Base-by-base conservation (phyloP, 2,113 vertebrate species). In the Equus quagga region DNA sequence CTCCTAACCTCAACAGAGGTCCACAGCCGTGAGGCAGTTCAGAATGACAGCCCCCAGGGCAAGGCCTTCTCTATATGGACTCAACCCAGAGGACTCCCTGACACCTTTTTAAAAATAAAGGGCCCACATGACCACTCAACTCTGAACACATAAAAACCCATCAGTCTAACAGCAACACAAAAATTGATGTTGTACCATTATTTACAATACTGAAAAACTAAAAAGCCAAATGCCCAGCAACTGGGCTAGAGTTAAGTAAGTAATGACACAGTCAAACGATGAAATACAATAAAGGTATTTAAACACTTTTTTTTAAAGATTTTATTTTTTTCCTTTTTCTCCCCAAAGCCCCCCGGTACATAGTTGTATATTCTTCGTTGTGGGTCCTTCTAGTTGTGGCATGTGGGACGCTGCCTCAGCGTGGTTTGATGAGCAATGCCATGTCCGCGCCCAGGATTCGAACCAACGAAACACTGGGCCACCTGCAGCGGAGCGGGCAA, bases 71-170 rank as follows among this genome's bases (percentile, higher is more conserved):
- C 89, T 21, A n/a, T 36, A 44, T 8, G 41, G 46, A 41, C 41
- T 82, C 91, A 85, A 65, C 51, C 26, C 73, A 91, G 18, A 91
- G 28, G 36, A 81, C 12, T 8, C 44, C 28, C 36, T 83, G 49
- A 87, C 49, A 54, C 70, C 69, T 31, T 87, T 78, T 93, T 81
- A 60, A 89, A 94, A 88, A 75, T 65, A 92, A 64, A 95, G 21
- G 78, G 49, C 21, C 56, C 84, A 67, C 2, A 9, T 67, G n/a
- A 78, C 14, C 78, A 79, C 36, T 75, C 49, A 70, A 73, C 76
- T 67, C 72, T 97, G 73, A 96, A 83, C 44, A 28, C 44, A 83
- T 60, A 86, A 92, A 87, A 96, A 82, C 26, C 41, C 58, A 82
- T 46, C 28, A 91, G 23, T 58, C 24, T 86, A 78, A 70, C 5